Percentiles rank a stretch among this genome's conserved stretches.
These are phyloP conservation scores for Gallirallus australis DNA, from an alignment of 2,797 vertebrate species.

Conservation along the genomic window DNA sequence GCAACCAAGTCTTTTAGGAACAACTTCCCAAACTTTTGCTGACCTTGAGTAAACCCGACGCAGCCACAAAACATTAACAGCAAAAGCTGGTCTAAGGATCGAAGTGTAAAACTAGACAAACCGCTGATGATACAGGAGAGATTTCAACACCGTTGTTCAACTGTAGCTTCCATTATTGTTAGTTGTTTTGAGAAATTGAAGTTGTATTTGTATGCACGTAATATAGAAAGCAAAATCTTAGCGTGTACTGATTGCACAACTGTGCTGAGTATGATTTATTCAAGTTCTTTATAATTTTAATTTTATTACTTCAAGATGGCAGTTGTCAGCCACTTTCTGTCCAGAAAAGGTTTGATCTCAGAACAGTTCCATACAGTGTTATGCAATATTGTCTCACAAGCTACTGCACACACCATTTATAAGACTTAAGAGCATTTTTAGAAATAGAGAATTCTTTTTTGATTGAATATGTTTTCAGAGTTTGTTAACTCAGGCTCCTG, in stretches of 20 bases:
- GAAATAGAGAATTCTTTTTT: neutral
- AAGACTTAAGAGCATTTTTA: neutral
- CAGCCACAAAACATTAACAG: neutral
- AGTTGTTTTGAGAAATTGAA: neutral
- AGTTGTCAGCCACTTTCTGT: neutral
- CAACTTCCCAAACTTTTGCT: neutral
- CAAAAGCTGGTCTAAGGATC: neutral
- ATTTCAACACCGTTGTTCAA: neutral
- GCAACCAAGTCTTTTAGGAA: neutral
- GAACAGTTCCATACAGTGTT: neutral
- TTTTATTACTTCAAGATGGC: neutral
- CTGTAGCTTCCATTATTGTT: neutral
- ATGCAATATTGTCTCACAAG: neutral
- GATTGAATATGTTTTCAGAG: neutral
- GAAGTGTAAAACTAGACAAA: neutral
- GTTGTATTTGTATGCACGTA: neutral
- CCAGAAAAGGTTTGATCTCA: neutral
- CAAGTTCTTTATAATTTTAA: neutral
- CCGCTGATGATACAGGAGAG: fast-evolving
- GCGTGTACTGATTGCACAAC: neutral
- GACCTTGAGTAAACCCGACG: neutral
- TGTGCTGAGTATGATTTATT: neutral
- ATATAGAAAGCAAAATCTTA: neutral
- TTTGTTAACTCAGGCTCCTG: neutral
- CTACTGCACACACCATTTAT: neutral